Evolutionary conservation across 2,113 vertebrate genomes (phyloP), one percentile per base, ranked within the genome.

Genomic region (Nibea albiflora): DNA sequence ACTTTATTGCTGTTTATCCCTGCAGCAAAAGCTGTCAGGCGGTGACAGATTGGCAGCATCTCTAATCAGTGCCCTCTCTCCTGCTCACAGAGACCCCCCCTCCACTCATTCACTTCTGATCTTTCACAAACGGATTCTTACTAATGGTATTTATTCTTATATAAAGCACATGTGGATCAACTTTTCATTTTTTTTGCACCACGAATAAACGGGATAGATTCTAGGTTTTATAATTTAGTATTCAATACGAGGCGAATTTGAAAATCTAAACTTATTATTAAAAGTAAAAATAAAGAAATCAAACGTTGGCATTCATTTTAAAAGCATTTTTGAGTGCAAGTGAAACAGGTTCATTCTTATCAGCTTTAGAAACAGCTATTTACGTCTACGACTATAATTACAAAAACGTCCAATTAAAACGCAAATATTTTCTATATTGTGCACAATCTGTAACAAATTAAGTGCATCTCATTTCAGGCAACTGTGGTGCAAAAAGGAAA

Each of bases 1-100:
- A 76, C 92, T 92, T 93, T 91, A 93, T 93, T 91, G 80, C 92
- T 93, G 92, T 93, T 94, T 94, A 93, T 94, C 93, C 92, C 90
- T 39, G 81, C 90, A 94, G 92, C 92, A 89, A 90, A 85, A 93
- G 82, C 89, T 93, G 90, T 90, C 90, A 89, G 84, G 88, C 71
- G 50, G 62, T 92, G 90, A 92, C 91, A 85, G 93, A 92, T 89
- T 91, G 92, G 90, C 91, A 92, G 91, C 76, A 89, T 84, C 86
- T 91, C 85, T 90, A 92, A 92, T 92, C 92, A 91, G 85, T 74
- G 85, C 56, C 81, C 83, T 87, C 85, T 83, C 85, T 78, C 57
- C 77, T 88, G 70, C 67, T 79, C 75, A 75, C 83, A 58, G 82
- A 78, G 83, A 79, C 73, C 87, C 63, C 49, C 66, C 61, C 85